Evolutionary conservation across 23 tunicate genomes (phyloP), one percentile per base, ranked within the genome.

Genomic region (Halocynthia roretzi): DNA sequence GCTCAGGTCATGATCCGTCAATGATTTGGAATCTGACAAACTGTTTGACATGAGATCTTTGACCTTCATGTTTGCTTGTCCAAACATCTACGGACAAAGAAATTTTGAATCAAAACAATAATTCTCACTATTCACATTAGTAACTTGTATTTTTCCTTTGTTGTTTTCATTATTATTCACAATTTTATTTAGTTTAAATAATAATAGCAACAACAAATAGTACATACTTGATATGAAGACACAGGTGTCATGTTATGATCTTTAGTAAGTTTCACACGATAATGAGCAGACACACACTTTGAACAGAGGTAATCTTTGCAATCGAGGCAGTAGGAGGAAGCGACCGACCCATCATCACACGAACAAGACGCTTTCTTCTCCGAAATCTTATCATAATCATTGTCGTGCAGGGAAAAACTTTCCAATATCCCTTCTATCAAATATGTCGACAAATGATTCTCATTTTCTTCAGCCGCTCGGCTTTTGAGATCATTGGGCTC

Each of bases 241-340:
- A 74, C 55, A n/a, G 48, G 80, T n/a, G 78, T 62, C 10, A 89
- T 84, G 53, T 66, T 48, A 77, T 89, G 96, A 58, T 81, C 84
- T 71, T 78, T 89, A 58, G 96, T 89, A 8, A 89, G 81, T 23
- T 64, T 80, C 7, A 89, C 96, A 55, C 96, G 54, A 56, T 80
- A 48, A 70, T 89, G 96, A n/a, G 97, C 97, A 8, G 90, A 85
- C 54, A 85, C 97, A 77, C 97, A 90, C 64, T 82, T 68, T 66
- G 71, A 78, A 71, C 97, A 90, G 40, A 90, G 77, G 64, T 85
- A 62, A 44, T 90, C 97, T 17, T 81, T 71, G 62, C 90, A 90
- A 66, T 84, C 86, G 19, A 54, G 52, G 61, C 90, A 85, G 69
- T 80, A 90, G 12, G 81, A 85, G 56, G 70, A 72, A 21, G 90